Evolutionary conservation across 2,113 vertebrate genomes (phyloP), one percentile per base, ranked within the genome.

Genomic region (Genyomyrus donnyi): DNA sequence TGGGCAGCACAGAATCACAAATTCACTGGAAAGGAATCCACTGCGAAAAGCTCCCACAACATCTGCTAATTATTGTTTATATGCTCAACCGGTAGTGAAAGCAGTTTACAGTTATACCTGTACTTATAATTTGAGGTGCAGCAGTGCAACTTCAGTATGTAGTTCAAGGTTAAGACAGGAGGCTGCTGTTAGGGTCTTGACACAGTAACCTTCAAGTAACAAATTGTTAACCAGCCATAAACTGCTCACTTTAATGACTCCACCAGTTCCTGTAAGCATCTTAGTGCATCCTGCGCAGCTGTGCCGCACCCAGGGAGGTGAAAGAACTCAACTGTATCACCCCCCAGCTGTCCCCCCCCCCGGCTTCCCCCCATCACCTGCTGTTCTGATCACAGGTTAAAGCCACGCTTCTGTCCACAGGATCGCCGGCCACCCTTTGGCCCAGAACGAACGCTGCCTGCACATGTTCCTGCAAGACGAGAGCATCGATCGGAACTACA

Each of bases 391-490:
- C 31, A 39, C 17, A 9, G 77, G 35, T 45, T 83, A 83, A 83
- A 45, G 5, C 5, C 17, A 35, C 1, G 15, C 90, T 49, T 92
- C n/a, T 91, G 91, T 91, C 94, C 96, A 74, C 93, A 97, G 98
- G 97, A 99, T 99, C 95, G 98, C 98, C 90, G 98, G 98, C 95
- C 98, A 99, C 91, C 98, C 98, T 6, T 93, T 99, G 97, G 98
- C 98, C 95, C 98, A 99, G 96, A 99, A 99, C 0, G 98, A 99
- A 95, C 98, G 98, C 95, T 99, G 98, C 96, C 97, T 99, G 96
- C 98, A 99, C 93, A 99, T 99, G 98, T 99, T 99, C 94, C 96
- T 99, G 95, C 98, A 99, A 94, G 98, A 99, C 88, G 98, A 99
- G 94, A 95, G 96, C 94, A 99, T 99, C 89, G 98, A 99, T 96